A percentile compares a stretch with the other conserved stretches of the same genome.
Evolutionary conservation across 2,797 vertebrate species (phyloP).

Genomic region (Manis crassicaudata): DNA sequence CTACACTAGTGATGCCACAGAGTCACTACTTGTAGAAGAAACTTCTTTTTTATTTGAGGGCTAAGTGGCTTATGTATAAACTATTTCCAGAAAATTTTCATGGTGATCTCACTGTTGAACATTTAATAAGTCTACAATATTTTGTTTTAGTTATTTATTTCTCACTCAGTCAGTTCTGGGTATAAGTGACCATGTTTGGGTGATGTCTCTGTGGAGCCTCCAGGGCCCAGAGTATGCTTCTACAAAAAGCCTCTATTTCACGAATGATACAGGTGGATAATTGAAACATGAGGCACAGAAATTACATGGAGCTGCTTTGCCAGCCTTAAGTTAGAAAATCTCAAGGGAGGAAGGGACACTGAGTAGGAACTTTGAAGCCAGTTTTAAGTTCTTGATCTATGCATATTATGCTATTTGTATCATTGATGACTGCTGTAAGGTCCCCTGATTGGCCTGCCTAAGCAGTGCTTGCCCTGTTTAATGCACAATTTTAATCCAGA

Average conservation of each 20-base stretch:
- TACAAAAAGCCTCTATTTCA: neutral
- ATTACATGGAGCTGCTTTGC: neutral
- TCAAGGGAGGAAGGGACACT: neutral
- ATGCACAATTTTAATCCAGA: neutral
- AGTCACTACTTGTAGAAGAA: too few relatives aligned
- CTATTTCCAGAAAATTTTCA: constrained; percentile 35
- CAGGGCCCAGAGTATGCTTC: neutral
- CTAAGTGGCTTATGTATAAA: constrained; percentile 22
- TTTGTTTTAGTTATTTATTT: neutral
- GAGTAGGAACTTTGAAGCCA: constrained; percentile 15
- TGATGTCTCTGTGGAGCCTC: neutral
- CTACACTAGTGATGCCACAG: too few relatives aligned
- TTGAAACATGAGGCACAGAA: neutral
- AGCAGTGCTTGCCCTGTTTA: neutral
- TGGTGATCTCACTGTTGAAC: neutral
- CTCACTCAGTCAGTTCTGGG: neutral
- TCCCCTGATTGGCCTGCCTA: neutral
- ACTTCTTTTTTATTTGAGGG: neutral
- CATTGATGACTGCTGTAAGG: neutral
- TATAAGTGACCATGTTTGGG: neutral
- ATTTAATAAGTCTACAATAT: neutral
- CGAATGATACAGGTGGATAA: neutral
- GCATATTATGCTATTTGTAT: neutral
- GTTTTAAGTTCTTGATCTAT: neutral
- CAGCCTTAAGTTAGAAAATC: neutral